These are phyloP conservation scores for Embiotoca jacksoni DNA, from an alignment of 2,113 vertebrate species.

Conservation along the genomic window DNA sequence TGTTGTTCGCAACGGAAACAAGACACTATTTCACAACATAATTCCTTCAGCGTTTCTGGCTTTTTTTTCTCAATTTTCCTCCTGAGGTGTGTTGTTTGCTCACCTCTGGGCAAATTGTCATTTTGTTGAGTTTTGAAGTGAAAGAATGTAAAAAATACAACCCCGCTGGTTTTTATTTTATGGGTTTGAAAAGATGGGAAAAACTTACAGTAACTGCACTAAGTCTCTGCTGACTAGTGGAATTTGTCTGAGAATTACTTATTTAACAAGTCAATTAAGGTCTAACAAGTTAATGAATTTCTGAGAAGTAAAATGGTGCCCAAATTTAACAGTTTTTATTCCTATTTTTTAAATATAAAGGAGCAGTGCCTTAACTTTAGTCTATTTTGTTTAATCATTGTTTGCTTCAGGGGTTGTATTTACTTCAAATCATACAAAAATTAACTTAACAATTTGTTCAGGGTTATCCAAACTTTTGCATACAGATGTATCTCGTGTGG, in stretches of 20 bases:
- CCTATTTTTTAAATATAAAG: not conserved
- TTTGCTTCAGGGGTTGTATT: not conserved
- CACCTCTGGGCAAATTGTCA: not conserved
- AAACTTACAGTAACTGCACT: too few relatives aligned
- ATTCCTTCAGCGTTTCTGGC: conserved; percentile 41
- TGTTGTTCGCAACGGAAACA: conserved; percentile 51
- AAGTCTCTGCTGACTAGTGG: too few relatives aligned
- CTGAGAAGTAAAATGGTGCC: not conserved
- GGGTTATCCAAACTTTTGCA: not conserved
- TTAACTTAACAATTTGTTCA: not conserved
- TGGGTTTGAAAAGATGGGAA: too few relatives aligned
- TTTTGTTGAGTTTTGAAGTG: conserved; percentile 3
- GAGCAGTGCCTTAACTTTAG: not conserved
- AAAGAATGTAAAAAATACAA: not conserved
- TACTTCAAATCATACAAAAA: not conserved
- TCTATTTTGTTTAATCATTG: not conserved
- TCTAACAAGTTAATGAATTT: not conserved
- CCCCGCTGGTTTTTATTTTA: too few relatives aligned
- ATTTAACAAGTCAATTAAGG: too few relatives aligned
- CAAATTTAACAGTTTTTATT: too few relatives aligned
- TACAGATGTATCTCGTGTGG: conserved; percentile 11
- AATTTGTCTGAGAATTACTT: not conserved
- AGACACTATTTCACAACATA: conserved; percentile 59
- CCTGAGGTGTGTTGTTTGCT: conserved; percentile 17
- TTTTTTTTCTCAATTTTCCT: conserved; percentile 17